Evolutionary conservation across 1,140 invertebrate species (phyloP), one percentile per base, ranked within the genome.

Genomic region (Pseudomyrmex flavicornis): DNA sequence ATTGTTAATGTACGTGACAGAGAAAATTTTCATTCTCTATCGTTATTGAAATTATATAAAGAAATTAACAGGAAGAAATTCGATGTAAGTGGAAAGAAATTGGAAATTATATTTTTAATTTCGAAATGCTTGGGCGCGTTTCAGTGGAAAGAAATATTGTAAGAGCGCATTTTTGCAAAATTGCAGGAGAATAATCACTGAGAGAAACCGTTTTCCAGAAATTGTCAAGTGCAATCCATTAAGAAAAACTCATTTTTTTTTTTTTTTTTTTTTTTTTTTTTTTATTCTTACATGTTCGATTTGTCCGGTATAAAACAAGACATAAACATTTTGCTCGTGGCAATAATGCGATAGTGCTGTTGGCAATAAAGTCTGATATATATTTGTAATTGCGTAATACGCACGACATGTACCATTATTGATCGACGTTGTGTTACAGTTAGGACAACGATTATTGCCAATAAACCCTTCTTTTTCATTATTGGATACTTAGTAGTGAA

Each of bases 351-450:
- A 54, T 54, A 66, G 26, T 77, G 62, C 3, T 13, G n/a, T 9
- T 12, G 56, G 12, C 48, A 68, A 66, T 66, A 54, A 56, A 26
- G 2, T 20, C 12, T 5, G 48, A 68, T 68, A 35, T 68, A 35
- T 35, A 77, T 56, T 77, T 54, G 68, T 77, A 77, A 77, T 77
- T 77, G 74, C 17, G 13, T 12, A n/a, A 5, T 17, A 66, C 10
- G n/a, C 48, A n/a, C 35, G 35, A 54, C 15, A 77, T 8, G 12
- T 35, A 52, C 46, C 22, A 7, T 65, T 35, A 68, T 68, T 26
- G 48, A 44, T 68, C 35, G n/a, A 5, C 44, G 15, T 66, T 13
- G n/a, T 35, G 50, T 35, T 17, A 22, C 66, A 10, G 13, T 48
- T 68, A 48, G 22, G 26, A n/a, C 48, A 15, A 52, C 26, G 26